Evolutionary conservation across 37 sponge, comb jelly and placozoan genomes (phyloP), one percentile per base, ranked within the genome.

Genomic region (Petrosia ficiformis): DNA sequence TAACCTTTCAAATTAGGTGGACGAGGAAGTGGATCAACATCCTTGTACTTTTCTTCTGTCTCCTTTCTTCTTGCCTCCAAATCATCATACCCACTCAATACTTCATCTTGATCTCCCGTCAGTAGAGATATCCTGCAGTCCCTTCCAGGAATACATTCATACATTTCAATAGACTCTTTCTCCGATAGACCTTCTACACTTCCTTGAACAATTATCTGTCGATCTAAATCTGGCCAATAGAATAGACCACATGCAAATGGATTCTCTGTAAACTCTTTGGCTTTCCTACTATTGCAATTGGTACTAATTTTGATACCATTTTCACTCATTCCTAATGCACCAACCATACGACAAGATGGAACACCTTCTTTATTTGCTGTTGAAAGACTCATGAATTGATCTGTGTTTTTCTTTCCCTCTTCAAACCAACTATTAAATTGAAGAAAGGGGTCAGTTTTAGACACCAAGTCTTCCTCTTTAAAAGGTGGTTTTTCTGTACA

Each of bases 271-370:
- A 96, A 32, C 59, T 96, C 94, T 4, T 39, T 65, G 0, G 91
- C 97, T 41, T 96, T 96, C 0, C 91, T 41, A 32, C 94, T 84
- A 39, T 87, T 39, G 71, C 71, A 77, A 44, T 90, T 86, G 24
- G 97, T 77, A 71, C 67, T 92, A 64, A 96, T 93, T 1, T 42
- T 41, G 35, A 90, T 63, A 8, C 97, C 97, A 21, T 77, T 32
- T 0, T 70, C 57, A 3, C 63, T 67, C 68, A 77, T 82, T 0
- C 31, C 30, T 54, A 89, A 87, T 86, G 93, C 78, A 42, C 89
- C 87, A 0, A 93, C 91, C 22, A 78, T 67, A 4, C 97, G 73
- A n/a, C 76, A 70, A 4, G 97, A 96, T 1, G 97, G 97, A 36
- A 67, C 68, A 40, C 94, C 94, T 22, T 84, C 90, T 25, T 48